phyloP scores from a whole-genome alignment of 1,140 invertebrate genomes.

The Melanaphis sacchari region DNA sequence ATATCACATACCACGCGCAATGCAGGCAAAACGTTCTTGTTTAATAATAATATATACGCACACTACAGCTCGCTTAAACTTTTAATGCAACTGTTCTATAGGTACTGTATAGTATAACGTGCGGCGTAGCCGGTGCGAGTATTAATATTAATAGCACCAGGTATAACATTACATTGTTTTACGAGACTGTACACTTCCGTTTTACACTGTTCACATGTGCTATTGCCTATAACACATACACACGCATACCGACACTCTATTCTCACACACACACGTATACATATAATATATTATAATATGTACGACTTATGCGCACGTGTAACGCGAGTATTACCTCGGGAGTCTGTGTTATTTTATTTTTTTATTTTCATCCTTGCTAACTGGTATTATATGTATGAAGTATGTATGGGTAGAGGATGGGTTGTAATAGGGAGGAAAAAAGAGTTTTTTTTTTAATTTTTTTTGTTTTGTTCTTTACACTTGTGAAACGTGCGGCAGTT shows the following conservation, averaged over 20 bases:
- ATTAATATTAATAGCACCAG: constrained; percentile 47
- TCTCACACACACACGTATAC: not conserved
- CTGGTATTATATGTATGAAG: not conserved
- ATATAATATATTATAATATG: not conserved
- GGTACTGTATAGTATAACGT: not conserved
- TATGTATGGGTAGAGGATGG: not conserved
- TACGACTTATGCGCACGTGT: not conserved
- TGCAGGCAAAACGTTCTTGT: not conserved
- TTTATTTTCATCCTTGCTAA: not conserved
- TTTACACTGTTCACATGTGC: not conserved
- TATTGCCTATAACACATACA: not conserved
- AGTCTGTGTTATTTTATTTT: constrained; percentile 23
- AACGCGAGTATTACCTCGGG: not conserved
- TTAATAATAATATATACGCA: not conserved
- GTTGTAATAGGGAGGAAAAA: not conserved
- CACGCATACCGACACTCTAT: not conserved
- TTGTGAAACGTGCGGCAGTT: not conserved
- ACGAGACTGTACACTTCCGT: constrained; percentile 37
- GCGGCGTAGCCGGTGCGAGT: not conserved
- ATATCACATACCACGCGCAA: not conserved
- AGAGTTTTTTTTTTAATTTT: not conserved
- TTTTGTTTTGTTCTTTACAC: not conserved
- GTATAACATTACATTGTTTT: constrained; percentile 35
- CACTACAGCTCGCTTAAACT: constrained; percentile 15
- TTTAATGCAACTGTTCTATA: constrained; percentile 1